Evolutionary conservation across 2,797 vertebrate species (phyloP).

Genomic region (Yasuhikotakia modesta): DNA sequence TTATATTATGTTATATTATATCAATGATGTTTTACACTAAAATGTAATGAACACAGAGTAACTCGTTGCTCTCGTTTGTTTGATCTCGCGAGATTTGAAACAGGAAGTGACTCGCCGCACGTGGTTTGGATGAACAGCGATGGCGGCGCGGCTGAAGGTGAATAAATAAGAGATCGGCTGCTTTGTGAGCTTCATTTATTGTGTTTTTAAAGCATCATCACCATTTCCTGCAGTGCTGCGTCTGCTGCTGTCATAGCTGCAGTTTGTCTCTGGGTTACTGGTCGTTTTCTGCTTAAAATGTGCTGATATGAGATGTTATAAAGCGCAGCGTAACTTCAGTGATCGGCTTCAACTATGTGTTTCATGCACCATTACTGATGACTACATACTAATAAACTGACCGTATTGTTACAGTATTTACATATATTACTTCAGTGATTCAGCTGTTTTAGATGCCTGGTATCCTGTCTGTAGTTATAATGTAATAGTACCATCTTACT

Average conservation of each 20-base stretch:
- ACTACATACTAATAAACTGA: background rate
- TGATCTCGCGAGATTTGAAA: constrained; percentile 61
- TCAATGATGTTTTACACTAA: too few species aligned
- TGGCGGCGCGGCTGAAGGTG: constrained; percentile 79
- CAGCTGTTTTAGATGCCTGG: too few species aligned
- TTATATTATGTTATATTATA: too few species aligned
- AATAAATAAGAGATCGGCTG: constrained; percentile 38
- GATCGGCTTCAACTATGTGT: background rate
- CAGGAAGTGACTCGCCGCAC: constrained; percentile 56
- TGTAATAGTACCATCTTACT: too few species aligned
- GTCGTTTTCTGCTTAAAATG: background rate
- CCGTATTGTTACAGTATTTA: background rate
- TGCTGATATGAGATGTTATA: background rate
- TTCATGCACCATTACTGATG: background rate
- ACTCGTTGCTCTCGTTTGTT: too few species aligned
- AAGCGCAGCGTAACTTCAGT: background rate
- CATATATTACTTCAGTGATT: background rate
- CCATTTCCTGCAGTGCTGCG: background rate
- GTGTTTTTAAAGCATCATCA: too few species aligned
- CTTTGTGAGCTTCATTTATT: background rate
- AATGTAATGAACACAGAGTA: too few species aligned
- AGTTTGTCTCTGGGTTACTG: background rate
- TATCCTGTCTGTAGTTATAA: too few species aligned
- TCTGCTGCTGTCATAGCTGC: background rate
- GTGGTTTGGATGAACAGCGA: constrained; percentile 46